Evolutionary conservation across 2,888 invertebrate species (phyloP), one percentile per base, ranked within the genome.

Genomic region (Brassicogethes aeneus): DNA sequence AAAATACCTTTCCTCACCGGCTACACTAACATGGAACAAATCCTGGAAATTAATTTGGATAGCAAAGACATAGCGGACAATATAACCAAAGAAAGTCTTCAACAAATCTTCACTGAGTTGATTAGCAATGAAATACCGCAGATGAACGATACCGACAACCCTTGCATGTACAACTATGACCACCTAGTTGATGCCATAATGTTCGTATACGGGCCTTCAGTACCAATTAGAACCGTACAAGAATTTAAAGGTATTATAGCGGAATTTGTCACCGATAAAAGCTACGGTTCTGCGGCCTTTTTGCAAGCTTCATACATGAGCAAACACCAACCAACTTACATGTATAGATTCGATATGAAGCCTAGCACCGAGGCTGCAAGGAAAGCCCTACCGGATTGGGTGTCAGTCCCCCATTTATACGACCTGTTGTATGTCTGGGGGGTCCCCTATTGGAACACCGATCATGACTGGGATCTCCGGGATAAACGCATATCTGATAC

Each of bases 391-490:
- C 83, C 87, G 0, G 77, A 77, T 34, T 88, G 88, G 87, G 77
- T 85, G 1, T 77, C 79, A 13, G 87, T 88, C 1, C 86, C 88
- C 1, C 87, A 88, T 61, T 80, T 85, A 63, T 86, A 80, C 51
- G 89, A 89, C 63, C 72, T 88, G 47, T 81, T 87, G 36, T 87
- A 85, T 60, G 76, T 85, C 3, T 88, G 87, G 75, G 89, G 89
- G 1, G 72, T 88, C 55, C 88, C 89, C 0, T 80, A 84, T 62
- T 77, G 83, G 73, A 71, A 74, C 48, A 74, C 75, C 47, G 68
- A 74, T 37, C 70, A 72, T 17, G 79, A 78, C 56, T 89, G 89
- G 89, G 83, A 85, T 55, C 73, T 74, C 39, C 74, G 80, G 39
- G 89, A 89, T 62, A 87, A 85, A 59, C 79, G 82, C 55, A 79